Percentiles rank a stretch among this genome's conserved stretches.
phyloP scores from a whole-genome alignment of 2,113 vertebrate species.

The Mola mola region DNA sequence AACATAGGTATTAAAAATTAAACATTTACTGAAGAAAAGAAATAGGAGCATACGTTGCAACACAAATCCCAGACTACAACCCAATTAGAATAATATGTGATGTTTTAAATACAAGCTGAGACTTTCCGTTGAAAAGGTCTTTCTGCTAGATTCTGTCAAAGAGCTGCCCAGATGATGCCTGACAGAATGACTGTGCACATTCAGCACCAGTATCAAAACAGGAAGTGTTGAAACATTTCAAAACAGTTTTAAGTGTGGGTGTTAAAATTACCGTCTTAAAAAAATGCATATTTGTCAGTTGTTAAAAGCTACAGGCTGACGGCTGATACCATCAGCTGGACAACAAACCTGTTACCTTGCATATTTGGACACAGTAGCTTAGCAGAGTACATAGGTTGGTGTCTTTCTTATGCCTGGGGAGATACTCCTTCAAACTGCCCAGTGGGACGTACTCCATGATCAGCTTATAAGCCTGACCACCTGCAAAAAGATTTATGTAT shows the following conservation, averaged over 20 bases:
- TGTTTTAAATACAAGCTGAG: too few relatives aligned
- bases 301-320: background rate
- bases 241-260: too few relatives aligned
- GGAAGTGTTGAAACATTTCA: background rate
- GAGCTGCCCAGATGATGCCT: too few relatives aligned
- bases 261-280: background rate
- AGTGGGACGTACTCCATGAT: conserved; percentile 98
- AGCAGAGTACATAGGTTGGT: conserved; percentile 88
- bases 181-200: too few relatives aligned
- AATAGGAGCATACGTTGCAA: too few relatives aligned
- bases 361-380: conserved; percentile 92
- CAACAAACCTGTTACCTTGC: conserved; percentile 81
- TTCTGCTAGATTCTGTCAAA: too few relatives aligned
- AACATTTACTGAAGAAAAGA: too few relatives aligned
- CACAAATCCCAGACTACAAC: too few relatives aligned
- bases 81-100: too few relatives aligned
- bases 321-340: background rate
- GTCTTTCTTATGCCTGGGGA: conserved; percentile 88
- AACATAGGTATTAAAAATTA: too few relatives aligned
- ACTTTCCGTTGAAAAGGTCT: too few relatives aligned
- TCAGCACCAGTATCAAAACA: background rate
- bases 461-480: conserved; percentile 92
- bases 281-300: too few relatives aligned
- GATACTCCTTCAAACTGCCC: conserved; percentile 96
- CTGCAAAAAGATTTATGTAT: conserved; percentile 65